phyloP scores from a whole-genome alignment of 2,113 vertebrate genomes.

The Aptenodytes forsteri region DNA sequence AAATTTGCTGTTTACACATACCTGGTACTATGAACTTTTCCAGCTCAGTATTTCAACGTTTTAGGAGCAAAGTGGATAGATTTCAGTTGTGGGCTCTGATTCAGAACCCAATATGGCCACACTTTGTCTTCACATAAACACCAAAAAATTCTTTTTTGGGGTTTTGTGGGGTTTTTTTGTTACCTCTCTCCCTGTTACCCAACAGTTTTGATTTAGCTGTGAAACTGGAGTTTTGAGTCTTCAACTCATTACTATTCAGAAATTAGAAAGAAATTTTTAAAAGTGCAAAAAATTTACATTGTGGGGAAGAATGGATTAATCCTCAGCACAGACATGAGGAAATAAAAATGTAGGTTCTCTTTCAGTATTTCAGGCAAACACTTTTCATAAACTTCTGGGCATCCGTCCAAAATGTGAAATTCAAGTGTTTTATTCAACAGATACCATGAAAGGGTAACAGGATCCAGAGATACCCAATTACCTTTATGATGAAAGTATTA shows the following conservation, averaged over 20 bases:
- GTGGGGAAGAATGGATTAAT: background rate
- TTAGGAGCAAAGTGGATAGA: background rate
- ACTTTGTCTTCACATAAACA: background rate
- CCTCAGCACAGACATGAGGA: background rate
- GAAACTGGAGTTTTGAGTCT: background rate
- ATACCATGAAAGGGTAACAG: constrained; percentile 18
- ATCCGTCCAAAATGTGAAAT: constrained; percentile 36
- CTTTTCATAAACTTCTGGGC: constrained; percentile 34
- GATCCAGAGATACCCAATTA: constrained; percentile 7
- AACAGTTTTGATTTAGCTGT: background rate
- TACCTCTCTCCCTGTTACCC: too few relatives aligned
- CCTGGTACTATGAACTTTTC: background rate
- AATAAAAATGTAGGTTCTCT: constrained; percentile 37
- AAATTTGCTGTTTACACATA: background rate
- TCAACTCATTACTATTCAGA: background rate
- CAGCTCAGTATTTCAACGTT: background rate
- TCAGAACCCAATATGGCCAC: background rate
- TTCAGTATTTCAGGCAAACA: constrained; percentile 42
- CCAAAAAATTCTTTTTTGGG: background rate
- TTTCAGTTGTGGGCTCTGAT: background rate
- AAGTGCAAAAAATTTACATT: background rate
- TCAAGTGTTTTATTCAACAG: background rate
- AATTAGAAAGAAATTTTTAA: background rate
- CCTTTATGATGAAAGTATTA: constrained; percentile 7
- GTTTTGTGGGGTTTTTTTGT: too few relatives aligned